Evolutionary conservation across 2,113 vertebrate species (phyloP), one percentile per base, ranked within the genome.

Genomic region (Anarhynchus alexandrinus): DNA sequence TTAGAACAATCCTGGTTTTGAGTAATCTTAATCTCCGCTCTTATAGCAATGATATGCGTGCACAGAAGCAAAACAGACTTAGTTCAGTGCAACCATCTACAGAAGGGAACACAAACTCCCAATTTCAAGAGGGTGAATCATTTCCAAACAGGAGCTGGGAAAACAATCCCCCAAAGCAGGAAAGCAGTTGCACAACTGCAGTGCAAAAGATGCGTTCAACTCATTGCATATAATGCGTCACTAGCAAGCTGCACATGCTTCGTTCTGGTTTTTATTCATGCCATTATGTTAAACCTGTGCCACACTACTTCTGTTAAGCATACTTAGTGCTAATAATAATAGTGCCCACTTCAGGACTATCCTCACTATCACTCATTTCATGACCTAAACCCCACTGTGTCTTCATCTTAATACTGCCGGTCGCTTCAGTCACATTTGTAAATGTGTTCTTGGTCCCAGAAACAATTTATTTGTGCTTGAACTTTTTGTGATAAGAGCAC

Each of bases 381-480:
- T 29, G 36, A 90, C 80, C 77, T 61, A 64, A 94, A 93, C n/a
- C 57, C 29, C n/a, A 19, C 67, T 54, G 64, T n/a, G 84, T 70
- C 86, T 94, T 94, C 86, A 94, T 93, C 90, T 89, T 59, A 86
- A 93, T 58, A 15, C 16, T 43, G 66, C 76, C 58, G 32, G 70
- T 9, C 70, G 82, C 64, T 87, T 90, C 61, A 72, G 82, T 92
- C 91, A 84, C 67, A 54, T 96, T 97, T 92, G 90, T 89, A 96
- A 97, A 96, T 96, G 88, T 45, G 74, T 94, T 96, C 81, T 49
- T 45, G 87, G 67, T 77, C 76, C 61, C 82, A 95, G 83, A 94
- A 93, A 93, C 89, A 82, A 92, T 97, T 93, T 93, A 89, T 96
- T 93, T 94, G 59, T 38, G 66, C 85, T 86, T 51, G 74, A 86